Evolutionary conservation across 2,888 invertebrate genomes (phyloP), one percentile per base, ranked within the genome.

Genomic region (Pristionchus entomophagus): DNA sequence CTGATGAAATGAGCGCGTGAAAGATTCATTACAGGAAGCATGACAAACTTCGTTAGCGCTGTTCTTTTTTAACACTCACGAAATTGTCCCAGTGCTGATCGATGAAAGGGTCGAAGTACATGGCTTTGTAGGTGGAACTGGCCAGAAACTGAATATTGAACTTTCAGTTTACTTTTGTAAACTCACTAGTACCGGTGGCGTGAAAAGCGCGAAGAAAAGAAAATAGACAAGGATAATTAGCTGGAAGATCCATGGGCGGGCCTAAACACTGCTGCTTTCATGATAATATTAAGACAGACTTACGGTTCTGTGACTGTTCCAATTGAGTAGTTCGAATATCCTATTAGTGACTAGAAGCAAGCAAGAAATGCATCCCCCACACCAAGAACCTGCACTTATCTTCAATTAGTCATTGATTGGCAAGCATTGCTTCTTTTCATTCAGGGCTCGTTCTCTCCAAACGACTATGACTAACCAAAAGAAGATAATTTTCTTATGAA

Each of bases 11-110:
- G 6, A 6, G 26, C 62, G 62, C 62, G 62, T 62, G 62, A 62
- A 8, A 19, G 32, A 62, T 62, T 26, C 26, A 12, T 10, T 8
- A 32, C 62, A 32, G 32, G 14, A 32, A 62, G 29, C 12, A 26
- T 29, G 62, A 32, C 62, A 14, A 29, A 29, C 26, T 62, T 29
- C 62, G 10, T 59, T 59, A n/a, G n/a, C 59, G n/a, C 56, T 59
- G 22, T 32, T 62, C 32, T 32, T 62, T 29, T n/a, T n/a, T n/a
- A n/a, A 38, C 22, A 69, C 69, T 69, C 69, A 69, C 69, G 38
- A 69, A 69, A 69, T 69, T 69, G 19, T 69, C 69, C 69, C 69
- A 69, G 69, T 69, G 69, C 17, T 38, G 32, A 38, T 69, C 69
- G 38, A 69, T 69, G 38, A 69, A 69, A 0, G 69, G 69, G 22